Percentiles rank a stretch among this genome's conserved stretches.
phyloP scores from a whole-genome alignment of 2,113 vertebrate genomes.

The Raja brachyura region DNA sequence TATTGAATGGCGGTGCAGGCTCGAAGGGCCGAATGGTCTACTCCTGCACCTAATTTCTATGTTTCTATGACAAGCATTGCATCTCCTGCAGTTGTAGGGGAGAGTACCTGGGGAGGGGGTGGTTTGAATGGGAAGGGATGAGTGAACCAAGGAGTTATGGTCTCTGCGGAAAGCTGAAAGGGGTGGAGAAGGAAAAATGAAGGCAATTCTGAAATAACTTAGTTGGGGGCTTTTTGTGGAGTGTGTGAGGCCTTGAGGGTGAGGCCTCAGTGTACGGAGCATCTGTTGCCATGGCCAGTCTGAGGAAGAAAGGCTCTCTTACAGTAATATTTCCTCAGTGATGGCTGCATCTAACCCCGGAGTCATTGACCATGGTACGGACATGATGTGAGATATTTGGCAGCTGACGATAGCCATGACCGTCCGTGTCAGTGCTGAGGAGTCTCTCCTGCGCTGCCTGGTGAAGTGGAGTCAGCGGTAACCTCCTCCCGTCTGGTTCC shows the following conservation, averaged over 20 bases:
- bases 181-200: no score
- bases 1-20: no score
- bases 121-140: no score
- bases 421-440: background rate
- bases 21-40: no score
- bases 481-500: background rate
- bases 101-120: no score
- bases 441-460: background rate
- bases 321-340: background rate
- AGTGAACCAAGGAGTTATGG: no score
- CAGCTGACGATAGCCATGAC: background rate
- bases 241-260: background rate
- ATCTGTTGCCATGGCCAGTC: background rate
- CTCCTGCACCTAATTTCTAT: no score
- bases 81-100: no score
- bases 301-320: background rate
- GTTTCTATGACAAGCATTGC: no score
- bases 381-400: background rate
- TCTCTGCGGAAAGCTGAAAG: no score
- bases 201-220: no score
- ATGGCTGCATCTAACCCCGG: background rate
- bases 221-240: background rate
- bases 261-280: background rate
- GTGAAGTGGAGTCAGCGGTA: background rate
- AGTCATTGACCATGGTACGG: background rate